These are phyloP conservation scores for Ara ararauna DNA, from an alignment of 2,797 vertebrate genomes.

Conservation along the genomic window DNA sequence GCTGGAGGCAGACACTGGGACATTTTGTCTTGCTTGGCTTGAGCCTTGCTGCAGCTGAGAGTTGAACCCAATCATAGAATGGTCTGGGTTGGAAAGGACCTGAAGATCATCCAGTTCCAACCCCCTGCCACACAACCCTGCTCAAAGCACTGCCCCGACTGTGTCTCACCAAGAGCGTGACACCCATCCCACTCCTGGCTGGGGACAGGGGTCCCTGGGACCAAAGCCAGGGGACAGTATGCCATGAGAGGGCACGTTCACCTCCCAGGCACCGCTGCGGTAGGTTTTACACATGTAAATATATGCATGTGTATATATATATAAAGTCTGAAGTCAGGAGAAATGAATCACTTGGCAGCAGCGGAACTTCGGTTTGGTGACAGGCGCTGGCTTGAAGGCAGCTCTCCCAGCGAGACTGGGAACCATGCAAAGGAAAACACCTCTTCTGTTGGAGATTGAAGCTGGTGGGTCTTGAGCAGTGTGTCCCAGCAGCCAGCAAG, in stretches of 20 bases:
- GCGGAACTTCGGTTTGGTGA: neutral
- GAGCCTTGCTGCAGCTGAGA: neutral
- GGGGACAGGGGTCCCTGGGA: neutral
- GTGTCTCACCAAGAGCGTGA: neutral
- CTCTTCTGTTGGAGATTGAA: neutral
- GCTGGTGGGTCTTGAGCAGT: neutral
- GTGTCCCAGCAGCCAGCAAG: neutral
- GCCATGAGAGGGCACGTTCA: neutral
- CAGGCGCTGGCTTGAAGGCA: neutral
- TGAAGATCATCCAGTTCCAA: neutral
- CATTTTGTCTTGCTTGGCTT: neutral
- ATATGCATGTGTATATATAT: neutral
- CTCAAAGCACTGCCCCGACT: neutral
- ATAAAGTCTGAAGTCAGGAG: neutral
- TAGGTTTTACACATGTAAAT: neutral
- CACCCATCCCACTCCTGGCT: neutral
- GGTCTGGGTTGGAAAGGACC: neutral
- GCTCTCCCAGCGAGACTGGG: neutral
- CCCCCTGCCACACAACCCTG: neutral
- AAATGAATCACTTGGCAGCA: conserved; percentile 16
- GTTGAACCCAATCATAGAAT: neutral
- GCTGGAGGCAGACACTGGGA: neutral
- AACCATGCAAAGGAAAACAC: neutral
- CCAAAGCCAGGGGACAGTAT: neutral
- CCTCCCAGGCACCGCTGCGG: neutral